A percentile compares a stretch with the other conserved stretches of the same genome.
phyloP scores from a whole-genome alignment of 2,888 invertebrate species.

The Cremastinae sp. region DNA sequence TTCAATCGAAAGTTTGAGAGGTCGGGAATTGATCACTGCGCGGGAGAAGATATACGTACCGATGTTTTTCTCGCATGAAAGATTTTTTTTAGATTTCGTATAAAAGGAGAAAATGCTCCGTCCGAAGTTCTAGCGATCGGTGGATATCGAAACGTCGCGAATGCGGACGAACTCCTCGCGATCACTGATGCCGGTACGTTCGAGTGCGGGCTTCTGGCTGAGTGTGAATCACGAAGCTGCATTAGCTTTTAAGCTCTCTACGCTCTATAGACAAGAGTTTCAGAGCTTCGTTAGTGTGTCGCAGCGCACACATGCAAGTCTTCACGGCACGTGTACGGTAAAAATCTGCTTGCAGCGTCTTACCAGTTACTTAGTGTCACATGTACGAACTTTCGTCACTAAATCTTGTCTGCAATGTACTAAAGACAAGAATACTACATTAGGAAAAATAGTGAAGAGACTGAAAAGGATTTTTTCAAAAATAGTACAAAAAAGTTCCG shows the following conservation, averaged over 20 bases:
- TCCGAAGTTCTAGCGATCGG: conserved; percentile 1
- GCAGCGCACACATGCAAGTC: not conserved
- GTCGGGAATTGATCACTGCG: not conserved
- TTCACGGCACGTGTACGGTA: not conserved
- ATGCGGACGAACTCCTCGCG: conserved; percentile 29
- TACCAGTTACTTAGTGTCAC: no score
- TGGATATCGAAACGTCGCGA: conserved; percentile 15
- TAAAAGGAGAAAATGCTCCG: not conserved
- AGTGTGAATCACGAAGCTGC: conserved; percentile 47
- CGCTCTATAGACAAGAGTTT: conserved; percentile 23
- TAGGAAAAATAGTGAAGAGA: no score
- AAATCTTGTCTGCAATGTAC: no score
- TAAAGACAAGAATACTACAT: no score
- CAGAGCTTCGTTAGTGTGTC: conserved; percentile 27
- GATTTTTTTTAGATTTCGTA: not conserved
- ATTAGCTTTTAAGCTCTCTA: conserved; percentile 47
- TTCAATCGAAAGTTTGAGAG: not conserved
- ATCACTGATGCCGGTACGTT: conserved; percentile 43
- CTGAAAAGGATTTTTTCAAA: no score
- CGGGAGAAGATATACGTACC: not conserved
- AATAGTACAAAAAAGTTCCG: no score
- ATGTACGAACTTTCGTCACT: not conserved
- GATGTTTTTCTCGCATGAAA: no score
- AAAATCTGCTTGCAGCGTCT: no score
- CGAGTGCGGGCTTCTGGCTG: conserved; percentile 15